Conservation (phyloP, 2,113 vertebrate genomes). For the Typhlomys cinereus region DNA sequence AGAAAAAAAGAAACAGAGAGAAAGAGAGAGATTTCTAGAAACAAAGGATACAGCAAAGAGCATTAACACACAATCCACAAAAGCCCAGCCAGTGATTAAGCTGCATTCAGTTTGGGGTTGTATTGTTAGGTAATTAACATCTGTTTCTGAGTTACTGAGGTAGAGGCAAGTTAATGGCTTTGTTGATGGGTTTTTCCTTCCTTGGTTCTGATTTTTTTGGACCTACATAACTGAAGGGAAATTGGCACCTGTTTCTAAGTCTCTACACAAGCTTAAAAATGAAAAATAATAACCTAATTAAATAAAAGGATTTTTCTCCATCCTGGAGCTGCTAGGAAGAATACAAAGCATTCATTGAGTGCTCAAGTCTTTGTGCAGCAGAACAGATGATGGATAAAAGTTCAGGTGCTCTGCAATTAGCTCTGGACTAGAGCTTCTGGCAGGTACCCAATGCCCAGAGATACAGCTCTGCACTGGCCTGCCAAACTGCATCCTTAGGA, state of each 20-base stretch:
- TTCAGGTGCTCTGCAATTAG: conserved; percentile 47
- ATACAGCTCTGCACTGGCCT: neutral
- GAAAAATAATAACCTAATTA: conserved; percentile 66
- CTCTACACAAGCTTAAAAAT: conserved; percentile 62
- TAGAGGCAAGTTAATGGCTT: conserved; percentile 49
- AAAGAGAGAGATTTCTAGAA: neutral
- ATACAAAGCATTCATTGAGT: neutral
- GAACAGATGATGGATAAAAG: conserved; percentile 55
- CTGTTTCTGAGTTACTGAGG: conserved; percentile 28
- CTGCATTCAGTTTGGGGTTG: conserved; percentile 15
- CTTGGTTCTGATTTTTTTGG: conserved; percentile 30
- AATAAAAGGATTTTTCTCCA: conserved; percentile 44
- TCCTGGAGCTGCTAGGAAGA: conserved; percentile 23
- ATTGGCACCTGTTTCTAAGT: conserved; percentile 27
- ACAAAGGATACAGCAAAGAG: conserved; percentile 19
- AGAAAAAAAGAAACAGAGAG: neutral
- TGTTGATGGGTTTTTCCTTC: conserved; percentile 26
- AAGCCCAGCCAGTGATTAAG: conserved; percentile 50
- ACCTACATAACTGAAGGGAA: conserved; percentile 41
- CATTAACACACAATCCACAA: conserved; percentile 51
- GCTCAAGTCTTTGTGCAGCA: conserved; percentile 14
- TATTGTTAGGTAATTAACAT: conserved; percentile 62
- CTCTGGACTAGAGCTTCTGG: conserved; percentile 8
- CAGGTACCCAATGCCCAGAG: conserved; percentile 54
- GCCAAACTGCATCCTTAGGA: conserved; percentile 54